Evolutionary conservation across 2,113 vertebrate genomes (phyloP), one percentile per base, ranked within the genome.

Genomic region (Seriola quinqueradiata): DNA sequence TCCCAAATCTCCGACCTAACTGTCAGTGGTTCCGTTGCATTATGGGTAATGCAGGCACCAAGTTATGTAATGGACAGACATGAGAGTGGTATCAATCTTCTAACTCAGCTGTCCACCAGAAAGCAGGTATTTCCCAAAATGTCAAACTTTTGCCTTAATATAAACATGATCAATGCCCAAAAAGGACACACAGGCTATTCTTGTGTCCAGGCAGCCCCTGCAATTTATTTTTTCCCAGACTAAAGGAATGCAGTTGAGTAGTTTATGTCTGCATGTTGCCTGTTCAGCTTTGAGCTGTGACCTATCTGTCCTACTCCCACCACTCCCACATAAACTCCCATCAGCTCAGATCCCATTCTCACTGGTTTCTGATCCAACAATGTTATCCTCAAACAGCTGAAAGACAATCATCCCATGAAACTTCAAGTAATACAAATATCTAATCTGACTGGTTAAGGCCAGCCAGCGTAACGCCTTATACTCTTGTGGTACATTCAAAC

Each of bases 201-300:
- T 55, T 63, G 79, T 67, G 42, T 54, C 5, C 0, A 61, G 21
- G 14, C 54, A 38, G 55, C 10, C n/a, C 9, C 36, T 38, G 28
- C 16, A 19, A 70, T 80, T 44, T 54, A 64, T 84, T 85, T 84
- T 81, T 86, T 89, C 84, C 84, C 86, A 86, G 83, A 83, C 86
- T 75, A 42, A 66, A 87, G 79, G 90, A 89, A 92, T 91, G 86
- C 78, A 57, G 55, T 9, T 46, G 44, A 72, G 60, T 76, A 73
- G 72, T 78, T 88, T 71, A 66, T 65, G 46, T 82, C 84, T 64
- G 42, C 32, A 23, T 83, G 76, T 70, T 70, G 54, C 46, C 78
- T 85, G 77, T 75, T 48, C 75, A 77, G 66, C 83, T 89, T 68
- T 75, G 77, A 77, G 78, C 65, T 72, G 12, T 79, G 83, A 81